A percentile compares a stretch with the other conserved stretches of the same genome.
phyloP scores from a whole-genome alignment of 2,888 invertebrate genomes.

The Drosophila formosana region DNA sequence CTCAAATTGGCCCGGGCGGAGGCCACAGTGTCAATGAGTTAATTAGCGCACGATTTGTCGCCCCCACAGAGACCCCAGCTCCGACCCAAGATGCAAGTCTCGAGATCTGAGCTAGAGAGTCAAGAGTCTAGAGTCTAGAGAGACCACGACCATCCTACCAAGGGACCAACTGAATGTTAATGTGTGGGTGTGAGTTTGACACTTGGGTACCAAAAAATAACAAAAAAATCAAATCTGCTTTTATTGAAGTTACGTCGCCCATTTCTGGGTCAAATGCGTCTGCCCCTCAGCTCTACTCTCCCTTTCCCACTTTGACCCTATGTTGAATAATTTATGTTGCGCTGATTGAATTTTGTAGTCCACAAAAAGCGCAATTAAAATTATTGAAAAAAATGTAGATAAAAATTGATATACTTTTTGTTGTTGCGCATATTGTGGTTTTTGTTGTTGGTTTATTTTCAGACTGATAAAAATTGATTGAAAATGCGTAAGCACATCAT shows the following conservation, averaged over 20 bases:
- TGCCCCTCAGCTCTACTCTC: not conserved
- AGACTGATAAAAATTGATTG: constrained; percentile 39
- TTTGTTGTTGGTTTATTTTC: constrained; percentile 13
- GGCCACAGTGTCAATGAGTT: constrained; percentile 80
- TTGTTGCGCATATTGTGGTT: constrained; percentile 14
- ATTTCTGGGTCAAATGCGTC: constrained; percentile 68
- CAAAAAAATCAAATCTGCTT: constrained; percentile 53
- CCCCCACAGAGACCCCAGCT: constrained; percentile 25
- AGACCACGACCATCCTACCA: constrained; percentile 16
- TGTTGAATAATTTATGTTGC: constrained; percentile 71
- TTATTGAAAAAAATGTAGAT: constrained; percentile 60
- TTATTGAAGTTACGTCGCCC: constrained; percentile 63
- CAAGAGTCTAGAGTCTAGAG: not conserved
- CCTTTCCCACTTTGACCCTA: not conserved
- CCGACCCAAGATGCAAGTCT: not conserved
- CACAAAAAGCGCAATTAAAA: constrained; percentile 72
- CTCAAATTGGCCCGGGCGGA: constrained; percentile 50
- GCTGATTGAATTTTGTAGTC: constrained; percentile 71
- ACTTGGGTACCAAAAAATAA: constrained; percentile 37
- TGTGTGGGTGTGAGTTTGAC: constrained; percentile 26
- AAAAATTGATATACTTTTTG: constrained; percentile 40
- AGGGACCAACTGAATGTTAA: constrained; percentile 16
- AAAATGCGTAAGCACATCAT: constrained; percentile 42
- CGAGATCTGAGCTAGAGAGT: not conserved
- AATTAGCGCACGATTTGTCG: constrained; percentile 78